phyloP scores from a whole-genome alignment of 2,888 invertebrate genomes.

The Pachliopta kotzebuea region DNA sequence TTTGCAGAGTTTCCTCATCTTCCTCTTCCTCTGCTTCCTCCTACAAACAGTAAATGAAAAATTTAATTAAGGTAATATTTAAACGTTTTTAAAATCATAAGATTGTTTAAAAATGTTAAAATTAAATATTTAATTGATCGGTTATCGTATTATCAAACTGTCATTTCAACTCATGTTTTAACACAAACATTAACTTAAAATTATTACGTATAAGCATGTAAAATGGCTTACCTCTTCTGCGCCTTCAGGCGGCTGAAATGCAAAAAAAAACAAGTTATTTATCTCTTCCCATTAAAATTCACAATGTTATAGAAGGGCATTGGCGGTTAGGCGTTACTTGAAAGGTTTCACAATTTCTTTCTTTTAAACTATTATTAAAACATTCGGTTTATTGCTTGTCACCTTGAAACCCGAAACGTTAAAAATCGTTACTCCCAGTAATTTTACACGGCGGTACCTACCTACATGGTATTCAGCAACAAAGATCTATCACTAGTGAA shows the following conservation, averaged over 20 bases:
- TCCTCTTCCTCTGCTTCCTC: constrained; percentile 61
- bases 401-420: too few relatives aligned
- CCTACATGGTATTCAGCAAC: too few relatives aligned
- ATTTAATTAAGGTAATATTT: background rate
- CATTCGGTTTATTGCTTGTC: too few relatives aligned
- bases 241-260: constrained; percentile 64
- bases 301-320: background rate
- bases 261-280: constrained; percentile 3
- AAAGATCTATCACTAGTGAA: too few relatives aligned
- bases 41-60: constrained; percentile 22
- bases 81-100: background rate
- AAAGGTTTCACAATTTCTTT: too few relatives aligned
- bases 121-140: too few relatives aligned
- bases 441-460: too few relatives aligned
- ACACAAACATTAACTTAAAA: background rate
- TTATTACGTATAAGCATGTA: background rate
- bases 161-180: too few relatives aligned
- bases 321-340: too few relatives aligned
- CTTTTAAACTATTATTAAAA: too few relatives aligned
- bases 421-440: too few relatives aligned
- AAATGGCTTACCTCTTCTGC: constrained; percentile 54
- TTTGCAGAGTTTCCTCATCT: constrained; percentile 57
- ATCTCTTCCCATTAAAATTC: background rate
- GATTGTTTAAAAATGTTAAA: background rate
- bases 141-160: too few relatives aligned